Conservation (phyloP, 2,797 vertebrate genomes). For the Nyctalus aviator region DNA sequence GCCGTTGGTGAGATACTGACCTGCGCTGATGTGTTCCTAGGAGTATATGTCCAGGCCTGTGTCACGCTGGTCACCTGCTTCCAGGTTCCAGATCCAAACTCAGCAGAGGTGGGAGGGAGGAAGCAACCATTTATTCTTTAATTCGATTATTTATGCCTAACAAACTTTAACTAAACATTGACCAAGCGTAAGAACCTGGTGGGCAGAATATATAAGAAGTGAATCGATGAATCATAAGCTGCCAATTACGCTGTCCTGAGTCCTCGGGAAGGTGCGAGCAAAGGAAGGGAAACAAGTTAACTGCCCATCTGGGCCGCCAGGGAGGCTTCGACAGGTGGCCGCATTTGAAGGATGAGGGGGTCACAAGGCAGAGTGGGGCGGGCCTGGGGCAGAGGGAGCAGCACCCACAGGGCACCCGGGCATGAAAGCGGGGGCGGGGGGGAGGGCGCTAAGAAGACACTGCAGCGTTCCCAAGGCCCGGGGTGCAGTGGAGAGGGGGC, state of each 20-base stretch:
- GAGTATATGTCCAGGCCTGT: rapidly evolving
- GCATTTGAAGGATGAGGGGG: not conserved
- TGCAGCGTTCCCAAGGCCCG: rapidly evolving
- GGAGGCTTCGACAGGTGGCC: not conserved
- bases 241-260: not conserved
- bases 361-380: not conserved
- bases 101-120: not conserved
- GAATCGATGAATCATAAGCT: rapidly evolving
- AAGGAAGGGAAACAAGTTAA: not conserved
- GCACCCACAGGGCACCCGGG: rapidly evolving
- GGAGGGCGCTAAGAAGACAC: rapidly evolving
- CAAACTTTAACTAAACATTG: too few species aligned
- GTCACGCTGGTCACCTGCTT: rapidly evolving
- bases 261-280: rapidly evolving
- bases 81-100: not conserved
- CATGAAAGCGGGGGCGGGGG: rapidly evolving
- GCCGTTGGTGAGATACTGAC: rapidly evolving
- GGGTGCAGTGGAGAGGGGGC: not conserved
- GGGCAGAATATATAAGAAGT: not conserved
- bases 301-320: not conserved
- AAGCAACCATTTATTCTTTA: not conserved
- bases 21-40: not conserved
- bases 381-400: not conserved
- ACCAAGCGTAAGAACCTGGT: not conserved
- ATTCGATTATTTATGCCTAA: not conserved